Base-by-base conservation (phyloP, 2,113 vertebrate species). In the Pteruthius melanotis region DNA sequence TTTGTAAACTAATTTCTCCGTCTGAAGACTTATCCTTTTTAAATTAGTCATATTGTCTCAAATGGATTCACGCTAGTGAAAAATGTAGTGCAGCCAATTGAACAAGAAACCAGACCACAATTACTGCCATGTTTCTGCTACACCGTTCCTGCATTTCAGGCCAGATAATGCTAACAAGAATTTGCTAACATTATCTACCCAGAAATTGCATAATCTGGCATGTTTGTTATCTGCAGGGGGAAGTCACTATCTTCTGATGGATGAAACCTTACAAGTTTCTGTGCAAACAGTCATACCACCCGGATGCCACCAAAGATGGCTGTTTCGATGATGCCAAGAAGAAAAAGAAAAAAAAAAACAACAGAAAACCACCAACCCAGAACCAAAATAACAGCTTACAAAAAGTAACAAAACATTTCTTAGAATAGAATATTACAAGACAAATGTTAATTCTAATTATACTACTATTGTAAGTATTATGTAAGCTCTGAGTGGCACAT, bases 171-270 rank as follows among this genome's bases (percentile, higher is more conserved):
- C 47, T 71, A 84, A 80, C 23, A 91, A 79, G 27, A 90, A 27
- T 70, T 80, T 40, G 20, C 69, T 60, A 66, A 53, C 10, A 26
- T 84, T 91, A 85, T 94, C 75, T 87, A 49, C 66, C 13, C 85
- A 80, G 66, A 94, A 89, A 84, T 85, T 91, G 61, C 68, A 87
- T 94, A 94, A 92, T 65, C 61, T 61, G 40, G 5, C 74, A 61
- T 45, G 12, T 83, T 64, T 90, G 18, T 78, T 93, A 94, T 95
- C 93, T 82, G 35, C 45, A 97, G 97, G 94, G 88, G 95, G 96
- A 97, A 98, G 98, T 84, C 97, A 97, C 64, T 98, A 98, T 94
- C 80, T 98, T 87, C 76, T 97, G 74, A 93, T 97, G 81, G 98
- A 98, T 93, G 97, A 98, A 97, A 97, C 97, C 74, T 98, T 97